phyloP scores from a whole-genome alignment of 2,113 vertebrate genomes.

The Nycticryphes semicollaris region DNA sequence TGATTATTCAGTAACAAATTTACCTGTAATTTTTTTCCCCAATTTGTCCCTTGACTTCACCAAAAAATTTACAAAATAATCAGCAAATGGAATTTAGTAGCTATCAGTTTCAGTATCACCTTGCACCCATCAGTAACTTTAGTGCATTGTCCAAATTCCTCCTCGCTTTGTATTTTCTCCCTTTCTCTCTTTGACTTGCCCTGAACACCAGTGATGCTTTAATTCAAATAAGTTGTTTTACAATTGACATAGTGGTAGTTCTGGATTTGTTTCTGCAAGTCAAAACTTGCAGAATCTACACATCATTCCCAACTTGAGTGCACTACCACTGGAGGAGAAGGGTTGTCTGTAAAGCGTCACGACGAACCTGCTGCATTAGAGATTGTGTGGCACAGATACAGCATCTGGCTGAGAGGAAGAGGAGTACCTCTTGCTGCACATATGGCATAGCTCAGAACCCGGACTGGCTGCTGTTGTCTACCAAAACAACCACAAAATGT shows the following conservation, averaged over 20 bases:
- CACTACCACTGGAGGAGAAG: not conserved
- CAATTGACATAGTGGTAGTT: not conserved
- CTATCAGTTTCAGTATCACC: not conserved
- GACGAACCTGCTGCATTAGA: not conserved
- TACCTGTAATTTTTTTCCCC: not conserved
- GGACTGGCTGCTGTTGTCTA: not conserved
- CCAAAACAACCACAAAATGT: not conserved
- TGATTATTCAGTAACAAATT: not conserved
- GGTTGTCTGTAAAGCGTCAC: not conserved
- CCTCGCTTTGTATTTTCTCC: not conserved
- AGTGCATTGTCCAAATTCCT: not conserved
- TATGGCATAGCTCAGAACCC: not conserved
- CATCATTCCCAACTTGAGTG: not conserved
- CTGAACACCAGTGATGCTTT: not conserved
- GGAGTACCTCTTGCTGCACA: not conserved
- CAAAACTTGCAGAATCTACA: not conserved
- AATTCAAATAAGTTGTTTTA: not conserved
- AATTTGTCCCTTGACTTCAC: not conserved
- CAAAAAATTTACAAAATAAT: not conserved
- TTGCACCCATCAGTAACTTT: not conserved
- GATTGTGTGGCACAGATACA: not conserved
- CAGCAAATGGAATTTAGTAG: not conserved
- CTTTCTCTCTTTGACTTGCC: not conserved
- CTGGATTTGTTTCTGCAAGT: conserved; percentile 1
- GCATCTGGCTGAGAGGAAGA: not conserved